Evolutionary conservation across 2,888 invertebrate species (phyloP), one percentile per base, ranked within the genome.

Genomic region (Galerucella calmariensis): DNA sequence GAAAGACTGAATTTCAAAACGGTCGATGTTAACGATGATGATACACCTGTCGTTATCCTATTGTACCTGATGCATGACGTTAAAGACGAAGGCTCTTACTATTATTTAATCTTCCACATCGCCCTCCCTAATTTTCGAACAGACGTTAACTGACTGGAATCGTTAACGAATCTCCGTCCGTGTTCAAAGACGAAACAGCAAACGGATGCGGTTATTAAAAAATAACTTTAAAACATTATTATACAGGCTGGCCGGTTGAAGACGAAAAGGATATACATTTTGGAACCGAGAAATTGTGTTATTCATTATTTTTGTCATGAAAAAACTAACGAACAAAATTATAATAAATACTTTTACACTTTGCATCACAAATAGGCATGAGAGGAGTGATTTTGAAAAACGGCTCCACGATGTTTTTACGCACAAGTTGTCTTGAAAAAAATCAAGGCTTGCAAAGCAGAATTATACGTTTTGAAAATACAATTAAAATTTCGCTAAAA

Each of bases 51-150:
- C 61, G 12, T 35, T 61, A 14, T 61, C 9, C 35, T 61, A 14
- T 27, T 35, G 14, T 61, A 61, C 61, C 61, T 61, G 61, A 61
- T 14, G 35, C 61, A 35, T 35, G 35, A 61, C 61, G 61, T 14
- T 35, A 61, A 35, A 61, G 27, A 3, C 27, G 14, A 61, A 61
- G 61, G 61, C 24, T n/a, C 61, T 61, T 61, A 61, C 5, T 51
- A 51, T 56, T 56, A 56, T 56, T 56, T n/a, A 56, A 56, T 56
- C 16, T 56, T 35, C 16, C 6, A 35, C 61, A 35, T 61, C 35
- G 35, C 61, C 61, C 61, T 61, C 61, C 61, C 61, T 61, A 61
- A 61, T 61, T 61, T 61, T 61, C 27, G 14, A 61, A 35, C 27
- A n/a, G 27, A 61, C 35, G 61, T 61, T 61, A 61, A 61, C 61